Percentiles rank a stretch among this genome's conserved stretches.
Evolutionary conservation across 2,888 invertebrate genomes (phyloP).

Genomic region (Cataglyphis cursor): DNA sequence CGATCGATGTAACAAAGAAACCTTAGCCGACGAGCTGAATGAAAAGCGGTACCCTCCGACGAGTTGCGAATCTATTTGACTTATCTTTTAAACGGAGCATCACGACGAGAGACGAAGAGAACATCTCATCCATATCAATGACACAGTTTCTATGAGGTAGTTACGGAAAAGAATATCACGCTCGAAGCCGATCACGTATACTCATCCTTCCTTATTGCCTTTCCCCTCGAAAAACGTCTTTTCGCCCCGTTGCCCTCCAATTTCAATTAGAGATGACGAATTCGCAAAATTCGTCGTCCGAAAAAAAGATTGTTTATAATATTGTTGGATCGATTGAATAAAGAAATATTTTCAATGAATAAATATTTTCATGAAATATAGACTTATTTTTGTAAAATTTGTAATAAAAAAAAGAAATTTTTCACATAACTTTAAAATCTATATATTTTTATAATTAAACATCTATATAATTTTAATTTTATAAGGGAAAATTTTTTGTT

Average conservation of each 20-base stretch:
- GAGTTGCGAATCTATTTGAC: constrained; percentile 74
- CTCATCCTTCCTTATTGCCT: constrained; percentile 45
- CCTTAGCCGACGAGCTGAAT: constrained; percentile 23
- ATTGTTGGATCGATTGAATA: background rate
- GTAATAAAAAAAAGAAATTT: background rate
- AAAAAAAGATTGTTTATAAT: constrained; percentile 13
- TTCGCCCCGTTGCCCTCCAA: constrained; percentile 62
- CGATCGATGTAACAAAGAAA: constrained; percentile 41
- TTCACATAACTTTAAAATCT: background rate
- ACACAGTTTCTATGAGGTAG: constrained; percentile 58
- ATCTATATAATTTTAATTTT: background rate
- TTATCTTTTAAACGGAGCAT: constrained; percentile 75
- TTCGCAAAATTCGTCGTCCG: constrained; percentile 21
- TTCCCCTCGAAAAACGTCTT: constrained; percentile 51
- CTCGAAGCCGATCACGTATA: constrained; percentile 70
- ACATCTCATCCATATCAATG: constrained; percentile 79
- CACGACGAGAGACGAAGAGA: constrained; percentile 59
- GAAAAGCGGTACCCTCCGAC: constrained; percentile 49
- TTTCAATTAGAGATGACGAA: constrained; percentile 71
- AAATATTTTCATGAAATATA: constrained; percentile 1
- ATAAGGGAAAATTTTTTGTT: constrained; percentile 15
- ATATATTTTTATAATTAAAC: background rate
- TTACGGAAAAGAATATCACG: constrained; percentile 65
- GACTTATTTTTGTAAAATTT: background rate
- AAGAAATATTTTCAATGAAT: background rate